Evolutionary conservation across 2,888 invertebrate species (phyloP), one percentile per base, ranked within the genome.

Genomic region (Chamaedrilus cognettii): DNA sequence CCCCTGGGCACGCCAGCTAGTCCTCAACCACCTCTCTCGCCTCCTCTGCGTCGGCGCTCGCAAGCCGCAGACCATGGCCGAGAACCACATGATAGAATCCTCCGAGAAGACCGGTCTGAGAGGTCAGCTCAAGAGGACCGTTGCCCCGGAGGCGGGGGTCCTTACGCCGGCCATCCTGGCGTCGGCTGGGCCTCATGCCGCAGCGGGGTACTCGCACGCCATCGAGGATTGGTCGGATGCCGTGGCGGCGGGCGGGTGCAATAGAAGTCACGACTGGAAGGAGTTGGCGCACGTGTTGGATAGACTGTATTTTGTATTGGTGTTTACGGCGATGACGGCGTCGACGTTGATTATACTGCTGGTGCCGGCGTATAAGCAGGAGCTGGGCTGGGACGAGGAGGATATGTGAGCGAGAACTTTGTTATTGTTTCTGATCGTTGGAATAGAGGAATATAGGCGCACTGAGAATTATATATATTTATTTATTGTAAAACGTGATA

Each of bases 211-310:
- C 50, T 62, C 50, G n/a, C 51, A 51, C 31, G 31, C 52, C 51
- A 49, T 51, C 15, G 62, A 50, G 50, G 62, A 62, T 3, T 26
- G 33, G 1, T n/a, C 26, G 62, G 62, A 49, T 4, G 49, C 4
- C 19, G 42, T 23, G 15, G 26, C 42, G 19, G 23, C n/a, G 31
- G 30, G 35, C 34, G 26, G 26, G 3, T 50, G 62, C 62, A 34
- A 62, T 28, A 49, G 61, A n/a, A 65, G 64, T 4, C 58, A 70
- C 52, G 72, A 74, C 26, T 74, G 74, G 74, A 64, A 70, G 30
- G 72, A 74, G 56, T 28, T 74, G 31, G 74, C 74, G 3, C 73
- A 74, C 34, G 72, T 74, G 3, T 58, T 74, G 42, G 74, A 74
- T 50, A 30, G 73, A 34, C 65, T 74, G 33, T 74, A 75, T 65